Percentiles rank a stretch among this genome's conserved stretches.
These are phyloP conservation scores for Daphoenositta chrysoptera DNA, from an alignment of 2,113 vertebrate species.

Conservation along the genomic window DNA sequence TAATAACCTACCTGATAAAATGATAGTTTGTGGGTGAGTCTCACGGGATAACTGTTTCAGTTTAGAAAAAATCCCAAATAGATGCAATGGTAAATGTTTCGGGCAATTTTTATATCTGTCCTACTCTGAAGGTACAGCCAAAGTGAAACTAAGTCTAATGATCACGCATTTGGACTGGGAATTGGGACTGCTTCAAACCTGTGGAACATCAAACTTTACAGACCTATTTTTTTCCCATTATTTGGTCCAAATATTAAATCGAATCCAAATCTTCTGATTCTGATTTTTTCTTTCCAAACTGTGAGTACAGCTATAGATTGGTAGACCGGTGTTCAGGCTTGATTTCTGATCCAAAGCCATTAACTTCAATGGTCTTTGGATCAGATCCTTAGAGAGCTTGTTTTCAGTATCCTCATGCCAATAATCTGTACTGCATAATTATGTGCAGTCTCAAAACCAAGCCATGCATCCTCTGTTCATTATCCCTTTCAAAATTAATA, in stretches of 20 bases:
- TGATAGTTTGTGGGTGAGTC: background rate
- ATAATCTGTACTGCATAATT: background rate
- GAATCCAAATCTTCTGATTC: background rate
- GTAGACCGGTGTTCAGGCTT: background rate
- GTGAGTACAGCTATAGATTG: background rate
- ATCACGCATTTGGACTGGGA: background rate
- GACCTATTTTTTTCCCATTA: background rate
- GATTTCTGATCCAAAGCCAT: background rate
- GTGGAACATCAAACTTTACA: background rate
- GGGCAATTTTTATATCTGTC: background rate
- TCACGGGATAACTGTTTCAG: background rate
- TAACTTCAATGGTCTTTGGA: background rate
- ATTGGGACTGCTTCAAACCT: background rate
- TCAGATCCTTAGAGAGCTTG: background rate
- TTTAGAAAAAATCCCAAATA: background rate
- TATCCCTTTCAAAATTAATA: background rate
- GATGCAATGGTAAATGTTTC: background rate
- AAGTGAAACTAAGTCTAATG: background rate
- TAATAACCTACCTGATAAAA: background rate
- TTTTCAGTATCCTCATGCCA: background rate
- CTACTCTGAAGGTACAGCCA: background rate
- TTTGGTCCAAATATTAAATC: background rate
- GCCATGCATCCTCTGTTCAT: background rate
- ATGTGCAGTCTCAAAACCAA: background rate
- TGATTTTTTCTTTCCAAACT: background rate